Evolutionary conservation across 2,888 invertebrate species (phyloP).

Genomic region (Luperina testacea): DNA sequence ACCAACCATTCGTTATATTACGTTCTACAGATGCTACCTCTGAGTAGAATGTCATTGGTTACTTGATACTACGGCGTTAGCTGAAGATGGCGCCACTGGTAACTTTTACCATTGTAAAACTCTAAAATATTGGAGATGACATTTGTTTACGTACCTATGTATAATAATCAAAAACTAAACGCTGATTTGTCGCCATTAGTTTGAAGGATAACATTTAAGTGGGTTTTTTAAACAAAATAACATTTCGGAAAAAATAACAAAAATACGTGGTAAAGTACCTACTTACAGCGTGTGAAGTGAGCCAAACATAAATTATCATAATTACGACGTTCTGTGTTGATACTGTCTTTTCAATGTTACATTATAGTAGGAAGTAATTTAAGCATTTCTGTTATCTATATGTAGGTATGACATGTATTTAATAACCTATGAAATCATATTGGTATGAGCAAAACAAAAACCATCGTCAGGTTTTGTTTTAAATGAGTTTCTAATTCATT

Average conservation of each 20-base stretch:
- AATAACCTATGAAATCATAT: slow-evolving; percentile 4
- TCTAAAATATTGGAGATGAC: neutral
- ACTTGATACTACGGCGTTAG: neutral
- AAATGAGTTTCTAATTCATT: slow-evolving; percentile 6
- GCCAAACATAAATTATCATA: slow-evolving; percentile 32
- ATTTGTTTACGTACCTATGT: neutral
- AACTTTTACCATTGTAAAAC: neutral
- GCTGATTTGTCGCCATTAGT: neutral
- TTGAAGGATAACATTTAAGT: slow-evolving; percentile 27
- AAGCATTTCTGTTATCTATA: neutral
- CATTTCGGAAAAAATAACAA: neutral
- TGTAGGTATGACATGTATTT: neutral
- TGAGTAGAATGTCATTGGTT: neutral
- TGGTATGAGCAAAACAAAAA: neutral
- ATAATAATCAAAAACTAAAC: slow-evolving; percentile 10
- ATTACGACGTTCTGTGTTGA: slow-evolving; percentile 10
- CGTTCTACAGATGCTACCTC: neutral
- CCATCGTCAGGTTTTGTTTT: neutral
- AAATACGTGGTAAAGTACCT: neutral
- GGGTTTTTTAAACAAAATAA: slow-evolving; percentile 1
- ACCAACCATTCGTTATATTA: neutral
- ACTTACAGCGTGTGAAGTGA: neutral
- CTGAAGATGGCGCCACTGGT: slow-evolving; percentile 48
- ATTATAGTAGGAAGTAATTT: slow-evolving; percentile 21
- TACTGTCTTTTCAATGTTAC: slow-evolving; percentile 34